Evolutionary conservation across 2,888 invertebrate genomes (phyloP), one percentile per base, ranked within the genome.

Genomic region (Oscheius sp.): DNA sequence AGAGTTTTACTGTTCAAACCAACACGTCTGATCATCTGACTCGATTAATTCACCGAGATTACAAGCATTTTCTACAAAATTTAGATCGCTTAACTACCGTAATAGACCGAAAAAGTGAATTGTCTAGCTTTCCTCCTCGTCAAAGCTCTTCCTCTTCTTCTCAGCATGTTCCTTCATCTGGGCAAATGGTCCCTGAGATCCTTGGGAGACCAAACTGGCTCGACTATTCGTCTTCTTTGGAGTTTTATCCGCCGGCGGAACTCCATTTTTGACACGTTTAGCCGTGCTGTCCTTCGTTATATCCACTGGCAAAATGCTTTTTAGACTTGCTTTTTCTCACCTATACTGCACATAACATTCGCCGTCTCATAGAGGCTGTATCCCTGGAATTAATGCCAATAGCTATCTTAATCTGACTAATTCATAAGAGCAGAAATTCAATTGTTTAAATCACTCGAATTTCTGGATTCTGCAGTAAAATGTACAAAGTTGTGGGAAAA

Each of bases 141-240:
- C 66, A 15, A 66, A 37, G 31, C 66, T 66, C 50, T 66, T 66
- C 55, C 27, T 66, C 57, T 55, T 66, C 42, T 66, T 66, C 20
- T 66, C 42, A 17, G 53, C 66, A 33, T 66, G 55, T n/a, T 66
- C 66, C 27, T 66, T 66, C 31, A 66, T 17, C 20, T 37, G 33
- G 15, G 66, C 66, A 27, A 66, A 66, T 45, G 66, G 66, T n/a
- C 66, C 66, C 23, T 29, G 27, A 3, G 63, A 63, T 6, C 27
- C 27, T 2, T 61, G 39, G n/a, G 61, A 61, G 17, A 45, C 39
- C 5, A 65, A 25, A 52, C 65, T 50, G 0, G 65, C 52, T 45
- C 61, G 10, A 61, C 61, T 61, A 31, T 6, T 6, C 23, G 45
- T 61, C n/a, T 61, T 61, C 45, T 61, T 61, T 17, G 61, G 61